These are phyloP conservation scores for Drosophila pectinifera DNA, from an alignment of 1,140 invertebrate species.

Conservation along the genomic window DNA sequence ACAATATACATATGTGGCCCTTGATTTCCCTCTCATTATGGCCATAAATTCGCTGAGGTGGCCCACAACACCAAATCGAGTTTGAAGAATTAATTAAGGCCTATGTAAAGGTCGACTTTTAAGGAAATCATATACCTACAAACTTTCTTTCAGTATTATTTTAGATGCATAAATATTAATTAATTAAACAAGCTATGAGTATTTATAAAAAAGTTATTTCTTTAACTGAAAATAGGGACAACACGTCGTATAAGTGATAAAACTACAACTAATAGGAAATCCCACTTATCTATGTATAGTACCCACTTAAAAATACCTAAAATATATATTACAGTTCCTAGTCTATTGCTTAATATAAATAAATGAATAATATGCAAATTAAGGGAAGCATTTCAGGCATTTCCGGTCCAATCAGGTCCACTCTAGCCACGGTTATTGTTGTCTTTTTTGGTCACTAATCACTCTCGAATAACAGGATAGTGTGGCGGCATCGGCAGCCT, in stretches of 20 bases:
- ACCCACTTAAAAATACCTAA: too few relatives aligned
- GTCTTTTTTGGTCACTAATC: constrained; percentile 73
- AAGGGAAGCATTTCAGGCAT: background rate
- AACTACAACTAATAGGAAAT: background rate
- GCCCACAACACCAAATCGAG: background rate
- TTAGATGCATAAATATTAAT: too few relatives aligned
- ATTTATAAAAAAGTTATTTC: too few relatives aligned
- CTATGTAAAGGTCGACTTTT: too few relatives aligned
- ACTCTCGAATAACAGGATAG: constrained; percentile 80
- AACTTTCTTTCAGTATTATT: too few relatives aligned
- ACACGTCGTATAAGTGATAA: constrained; percentile 11
- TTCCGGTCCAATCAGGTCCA: background rate
- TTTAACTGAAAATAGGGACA: background rate
- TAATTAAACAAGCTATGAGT: too few relatives aligned
- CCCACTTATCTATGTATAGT: too few relatives aligned
- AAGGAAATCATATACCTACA: too few relatives aligned
- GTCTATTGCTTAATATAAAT: too few relatives aligned
- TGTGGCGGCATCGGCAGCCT: too few relatives aligned
- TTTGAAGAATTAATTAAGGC: background rate
- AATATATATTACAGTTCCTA: too few relatives aligned
- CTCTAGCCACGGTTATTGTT: constrained; percentile 46
- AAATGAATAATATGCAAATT: background rate
- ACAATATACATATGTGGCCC: constrained; percentile 1
- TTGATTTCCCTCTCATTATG: constrained; percentile 7
- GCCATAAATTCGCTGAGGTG: background rate